Percentiles rank a stretch among this genome's conserved stretches.
phyloP scores from a whole-genome alignment of 2,888 invertebrate species.

The Cenopis cana region DNA sequence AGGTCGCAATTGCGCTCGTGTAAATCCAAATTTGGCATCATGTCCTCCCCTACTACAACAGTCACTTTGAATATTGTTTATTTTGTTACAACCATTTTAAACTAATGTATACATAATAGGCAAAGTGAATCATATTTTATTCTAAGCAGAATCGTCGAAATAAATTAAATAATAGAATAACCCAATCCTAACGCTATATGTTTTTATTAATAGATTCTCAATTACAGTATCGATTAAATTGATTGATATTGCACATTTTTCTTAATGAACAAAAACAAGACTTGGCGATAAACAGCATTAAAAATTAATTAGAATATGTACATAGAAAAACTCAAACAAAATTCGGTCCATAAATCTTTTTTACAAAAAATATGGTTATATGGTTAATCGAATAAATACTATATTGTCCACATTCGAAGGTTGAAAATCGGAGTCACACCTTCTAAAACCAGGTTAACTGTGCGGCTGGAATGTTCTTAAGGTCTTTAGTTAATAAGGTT shows the following conservation, averaged over 20 bases:
- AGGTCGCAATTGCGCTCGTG: too few species aligned
- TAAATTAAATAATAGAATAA: constrained; percentile 1
- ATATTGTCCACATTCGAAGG: constrained; percentile 9
- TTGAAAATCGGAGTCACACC: constrained; percentile 1
- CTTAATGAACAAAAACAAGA: not conserved
- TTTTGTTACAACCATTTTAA: not conserved
- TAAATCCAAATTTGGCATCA: too few species aligned
- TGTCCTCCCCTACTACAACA: too few species aligned
- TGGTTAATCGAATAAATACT: not conserved
- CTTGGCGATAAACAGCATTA: constrained; percentile 1
- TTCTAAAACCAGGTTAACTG: not conserved
- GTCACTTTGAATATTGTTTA: not conserved
- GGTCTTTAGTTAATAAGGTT: not conserved
- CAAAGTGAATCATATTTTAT: too few species aligned
- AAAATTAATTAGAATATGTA: constrained; percentile 24
- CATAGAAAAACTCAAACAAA: constrained; percentile 25
- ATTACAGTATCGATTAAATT: constrained; percentile 9
- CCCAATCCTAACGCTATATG: constrained; percentile 3
- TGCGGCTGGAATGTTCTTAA: constrained; percentile 2
- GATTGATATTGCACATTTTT: not conserved
- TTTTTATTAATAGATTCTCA: constrained; percentile 10
- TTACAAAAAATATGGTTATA: not conserved
- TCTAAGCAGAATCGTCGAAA: not conserved
- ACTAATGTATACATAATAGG: not conserved
- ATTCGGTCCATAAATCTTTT: too few species aligned